Evolutionary conservation across 2,888 invertebrate genomes (phyloP).

Genomic region (Patella ulyssiponensis): DNA sequence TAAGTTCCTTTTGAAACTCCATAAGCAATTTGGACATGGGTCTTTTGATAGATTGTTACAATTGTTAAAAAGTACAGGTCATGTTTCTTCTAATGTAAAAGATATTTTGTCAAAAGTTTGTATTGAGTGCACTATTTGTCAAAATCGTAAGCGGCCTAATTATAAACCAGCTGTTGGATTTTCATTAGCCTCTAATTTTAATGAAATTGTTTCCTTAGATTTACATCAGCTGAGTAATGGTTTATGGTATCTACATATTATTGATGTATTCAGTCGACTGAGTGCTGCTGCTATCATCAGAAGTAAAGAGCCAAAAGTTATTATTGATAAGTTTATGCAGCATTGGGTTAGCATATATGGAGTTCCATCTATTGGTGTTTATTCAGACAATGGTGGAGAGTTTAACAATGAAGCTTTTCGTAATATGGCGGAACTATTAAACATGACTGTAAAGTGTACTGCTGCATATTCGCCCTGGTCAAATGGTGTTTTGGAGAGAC

Average conservation of each 20-base stretch:
- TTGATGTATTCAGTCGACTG: constrained; percentile 3
- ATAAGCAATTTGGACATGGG: constrained; percentile 11
- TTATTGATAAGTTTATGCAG: constrained; percentile 1
- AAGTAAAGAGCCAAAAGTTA: neutral
- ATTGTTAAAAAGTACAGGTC: neutral
- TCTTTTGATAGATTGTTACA: neutral
- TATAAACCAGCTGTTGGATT: constrained; percentile 6
- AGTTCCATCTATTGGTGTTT: constrained; percentile 15
- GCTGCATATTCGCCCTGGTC: constrained; percentile 20
- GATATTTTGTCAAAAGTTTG: neutral
- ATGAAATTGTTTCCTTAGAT: constrained; percentile 7
- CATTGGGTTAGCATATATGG: constrained; percentile 1
- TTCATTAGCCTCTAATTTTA: neutral
- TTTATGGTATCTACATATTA: constrained; percentile 3
- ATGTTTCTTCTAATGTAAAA: neutral
- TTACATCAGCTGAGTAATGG: neutral
- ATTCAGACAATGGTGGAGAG: constrained; percentile 33
- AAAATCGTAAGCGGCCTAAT: constrained; percentile 3
- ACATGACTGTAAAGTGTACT: constrained; percentile 23
- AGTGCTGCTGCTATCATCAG: constrained; percentile 5
- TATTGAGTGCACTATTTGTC: neutral
- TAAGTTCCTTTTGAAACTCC: neutral
- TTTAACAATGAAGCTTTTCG: constrained; percentile 27
- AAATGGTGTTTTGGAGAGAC: constrained; percentile 15
- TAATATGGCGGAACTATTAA: constrained; percentile 33